Conservation (phyloP, 2,797 vertebrate species). For the Phataginus tricuspis region DNA sequence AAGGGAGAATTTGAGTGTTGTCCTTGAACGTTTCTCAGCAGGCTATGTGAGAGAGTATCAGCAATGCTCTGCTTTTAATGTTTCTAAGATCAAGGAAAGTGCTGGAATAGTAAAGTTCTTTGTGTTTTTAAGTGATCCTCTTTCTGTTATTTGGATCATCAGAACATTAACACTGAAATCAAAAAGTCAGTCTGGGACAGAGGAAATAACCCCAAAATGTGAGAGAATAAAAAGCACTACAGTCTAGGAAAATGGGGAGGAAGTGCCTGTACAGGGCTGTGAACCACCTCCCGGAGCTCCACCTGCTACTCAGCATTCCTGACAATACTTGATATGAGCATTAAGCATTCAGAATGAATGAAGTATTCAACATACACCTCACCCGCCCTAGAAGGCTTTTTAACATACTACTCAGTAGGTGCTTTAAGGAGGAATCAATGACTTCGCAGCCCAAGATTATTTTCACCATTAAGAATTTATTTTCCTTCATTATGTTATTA, state of each 20-base stretch:
- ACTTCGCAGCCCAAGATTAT: neutral
- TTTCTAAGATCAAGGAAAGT: constrained; percentile 23
- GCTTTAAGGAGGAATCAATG: neutral
- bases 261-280: neutral
- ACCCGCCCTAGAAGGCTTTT: neutral
- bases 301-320: neutral
- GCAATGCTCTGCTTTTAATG: neutral
- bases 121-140: neutral
- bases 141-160: neutral
- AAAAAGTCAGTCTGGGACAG: neutral
- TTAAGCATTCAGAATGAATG: neutral
- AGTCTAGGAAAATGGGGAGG: neutral
- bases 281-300: neutral
- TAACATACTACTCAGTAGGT: neutral
- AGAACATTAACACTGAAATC: neutral
- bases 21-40: neutral
- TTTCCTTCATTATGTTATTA: neutral
- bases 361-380: neutral
- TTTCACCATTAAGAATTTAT: constrained; percentile 9
- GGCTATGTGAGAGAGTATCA: neutral
- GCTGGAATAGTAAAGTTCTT: neutral
- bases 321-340: neutral
- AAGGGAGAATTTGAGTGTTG: neutral
- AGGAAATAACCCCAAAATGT: neutral
- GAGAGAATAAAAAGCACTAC: neutral